Evolutionary conservation across 2,888 invertebrate species (phyloP).

Genomic region (Himalopsyche japonica): DNA sequence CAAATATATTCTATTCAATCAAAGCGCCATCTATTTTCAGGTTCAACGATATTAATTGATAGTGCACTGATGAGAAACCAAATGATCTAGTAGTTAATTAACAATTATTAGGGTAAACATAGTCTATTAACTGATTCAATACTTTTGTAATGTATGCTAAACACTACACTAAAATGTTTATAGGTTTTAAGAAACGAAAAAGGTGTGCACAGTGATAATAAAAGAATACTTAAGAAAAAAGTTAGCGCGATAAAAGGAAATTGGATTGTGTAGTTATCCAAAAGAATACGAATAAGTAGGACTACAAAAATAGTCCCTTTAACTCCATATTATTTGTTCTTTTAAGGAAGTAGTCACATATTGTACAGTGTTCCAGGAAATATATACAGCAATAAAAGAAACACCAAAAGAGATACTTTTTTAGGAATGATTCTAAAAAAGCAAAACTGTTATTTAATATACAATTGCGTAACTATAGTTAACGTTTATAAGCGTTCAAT

Average conservation of each 20-base stretch:
- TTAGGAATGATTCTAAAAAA: too few relatives aligned
- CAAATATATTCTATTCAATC: too few relatives aligned
- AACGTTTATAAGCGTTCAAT: too few relatives aligned
- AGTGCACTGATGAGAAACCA: too few relatives aligned
- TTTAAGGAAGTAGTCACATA: background rate
- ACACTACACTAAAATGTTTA: background rate
- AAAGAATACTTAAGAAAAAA: constrained; percentile 1
- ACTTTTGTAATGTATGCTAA: background rate
- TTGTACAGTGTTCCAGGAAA: background rate
- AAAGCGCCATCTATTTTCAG: too few relatives aligned
- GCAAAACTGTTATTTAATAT: too few relatives aligned
- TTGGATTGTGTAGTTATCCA: background rate
- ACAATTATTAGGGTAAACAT: background rate
- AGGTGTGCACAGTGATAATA: background rate
- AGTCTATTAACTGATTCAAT: background rate
- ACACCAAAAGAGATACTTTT: too few relatives aligned
- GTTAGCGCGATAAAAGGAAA: background rate
- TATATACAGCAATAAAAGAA: background rate
- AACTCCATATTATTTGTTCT: background rate
- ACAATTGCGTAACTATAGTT: too few relatives aligned
- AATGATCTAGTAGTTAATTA: too few relatives aligned
- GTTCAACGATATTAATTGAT: too few relatives aligned
- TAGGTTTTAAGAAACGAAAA: background rate
- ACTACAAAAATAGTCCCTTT: background rate
- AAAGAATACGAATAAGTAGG: background rate